Conservation (phyloP, 2,888 invertebrate species). For the Eristalinus aeneus region DNA sequence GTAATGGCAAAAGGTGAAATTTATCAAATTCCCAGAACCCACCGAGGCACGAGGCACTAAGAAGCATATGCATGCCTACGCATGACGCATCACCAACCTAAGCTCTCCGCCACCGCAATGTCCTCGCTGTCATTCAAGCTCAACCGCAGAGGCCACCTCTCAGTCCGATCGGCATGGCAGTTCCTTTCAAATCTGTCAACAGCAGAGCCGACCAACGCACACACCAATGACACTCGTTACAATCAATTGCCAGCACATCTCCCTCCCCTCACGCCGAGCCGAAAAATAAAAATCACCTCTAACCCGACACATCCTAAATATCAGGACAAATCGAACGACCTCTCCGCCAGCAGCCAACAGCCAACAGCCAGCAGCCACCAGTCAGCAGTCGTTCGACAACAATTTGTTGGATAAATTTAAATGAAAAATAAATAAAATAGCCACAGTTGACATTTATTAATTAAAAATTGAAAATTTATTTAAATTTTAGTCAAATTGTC, state of each 20-base stretch:
- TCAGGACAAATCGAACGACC: not conserved
- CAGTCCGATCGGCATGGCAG: not conserved
- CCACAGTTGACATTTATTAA: conserved; percentile 78
- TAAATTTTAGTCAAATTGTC: conserved; percentile 80
- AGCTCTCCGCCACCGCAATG: not conserved
- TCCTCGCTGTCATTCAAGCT: not conserved
- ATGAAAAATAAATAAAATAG: conserved; percentile 75
- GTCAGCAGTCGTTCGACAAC: conserved; percentile 15
- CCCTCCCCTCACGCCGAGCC: not conserved
- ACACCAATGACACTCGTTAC: not conserved
- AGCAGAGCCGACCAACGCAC: not conserved
- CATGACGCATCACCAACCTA: not conserved
- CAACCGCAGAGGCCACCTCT: not conserved
- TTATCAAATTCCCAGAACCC: too few species aligned
- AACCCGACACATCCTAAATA: not conserved
- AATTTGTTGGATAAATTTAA: conserved; percentile 38
- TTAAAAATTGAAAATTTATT: conserved; percentile 78
- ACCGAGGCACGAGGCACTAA: too few species aligned
- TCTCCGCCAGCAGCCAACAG: not conserved
- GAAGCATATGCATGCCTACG: not conserved
- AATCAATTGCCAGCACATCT: not conserved
- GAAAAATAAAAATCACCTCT: not conserved
- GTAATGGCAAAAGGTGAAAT: too few species aligned
- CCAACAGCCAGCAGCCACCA: not conserved
- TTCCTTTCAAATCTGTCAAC: not conserved